phyloP scores from a whole-genome alignment of 2,888 invertebrate genomes.

The Melanchra persicariae region DNA sequence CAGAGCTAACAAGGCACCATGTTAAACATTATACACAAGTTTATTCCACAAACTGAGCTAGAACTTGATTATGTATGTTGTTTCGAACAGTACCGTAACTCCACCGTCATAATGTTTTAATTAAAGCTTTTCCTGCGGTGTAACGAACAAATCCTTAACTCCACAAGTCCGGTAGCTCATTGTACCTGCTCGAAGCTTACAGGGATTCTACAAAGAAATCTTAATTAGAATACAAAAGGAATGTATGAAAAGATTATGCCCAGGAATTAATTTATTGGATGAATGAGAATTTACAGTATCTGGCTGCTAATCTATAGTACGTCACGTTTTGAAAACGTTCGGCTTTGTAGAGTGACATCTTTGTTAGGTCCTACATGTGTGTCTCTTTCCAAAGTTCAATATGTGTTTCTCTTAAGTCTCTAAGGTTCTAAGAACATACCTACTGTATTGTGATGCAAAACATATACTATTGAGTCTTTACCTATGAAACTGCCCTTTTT shows the following conservation, averaged over 20 bases:
- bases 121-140: slow-evolving; percentile 53
- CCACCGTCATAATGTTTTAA: slow-evolving; percentile 60
- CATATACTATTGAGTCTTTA: no score
- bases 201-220: slow-evolving; percentile 27
- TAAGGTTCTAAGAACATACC: no score
- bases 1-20: slow-evolving; percentile 26
- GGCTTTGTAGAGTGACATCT: no score
- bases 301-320: background rate
- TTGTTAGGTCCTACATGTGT: no score
- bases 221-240: slow-evolving; percentile 44
- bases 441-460: no score
- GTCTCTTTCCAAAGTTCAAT: no score
- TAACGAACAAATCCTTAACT: slow-evolving; percentile 42
- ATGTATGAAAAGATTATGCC: background rate
- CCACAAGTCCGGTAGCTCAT: slow-evolving; percentile 4
- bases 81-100: slow-evolving; percentile 58
- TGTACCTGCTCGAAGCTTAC: slow-evolving; percentile 15
- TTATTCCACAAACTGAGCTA: slow-evolving; percentile 41
- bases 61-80: slow-evolving; percentile 55
- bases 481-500: no score
- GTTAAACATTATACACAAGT: slow-evolving; percentile 36
- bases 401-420: no score
- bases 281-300: background rate
- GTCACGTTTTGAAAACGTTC: no score
- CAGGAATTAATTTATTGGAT: background rate